Percentiles rank a stretch among this genome's conserved stretches.
phyloP scores from a whole-genome alignment of 2,113 vertebrate genomes.

The Ophthalmolycus amberensis region DNA sequence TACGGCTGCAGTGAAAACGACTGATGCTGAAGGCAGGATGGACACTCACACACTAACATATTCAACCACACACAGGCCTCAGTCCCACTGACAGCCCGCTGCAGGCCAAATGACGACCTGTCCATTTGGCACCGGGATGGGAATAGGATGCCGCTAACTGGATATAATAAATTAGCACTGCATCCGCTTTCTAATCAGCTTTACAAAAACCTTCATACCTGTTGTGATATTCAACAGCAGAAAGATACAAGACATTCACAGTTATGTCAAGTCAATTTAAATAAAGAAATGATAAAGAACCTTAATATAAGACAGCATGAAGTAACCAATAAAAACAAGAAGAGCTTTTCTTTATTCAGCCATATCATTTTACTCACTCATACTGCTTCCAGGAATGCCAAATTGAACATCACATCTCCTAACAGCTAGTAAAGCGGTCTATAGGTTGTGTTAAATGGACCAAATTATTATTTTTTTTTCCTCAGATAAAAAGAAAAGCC shows the following conservation, averaged over 20 bases:
- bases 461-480: conserved; percentile 1
- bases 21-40: conserved; percentile 64
- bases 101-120: conserved; percentile 63
- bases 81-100: conserved; percentile 54
- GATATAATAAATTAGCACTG: conserved; percentile 69
- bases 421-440: neutral
- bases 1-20: conserved; percentile 72
- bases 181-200: conserved; percentile 62
- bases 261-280: conserved; percentile 17
- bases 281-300: conserved; percentile 16
- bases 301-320: neutral
- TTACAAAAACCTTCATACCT: conserved; percentile 42
- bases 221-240: conserved; percentile 30
- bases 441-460: conserved; percentile 38
- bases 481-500: neutral
- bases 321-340: conserved; percentile 26
- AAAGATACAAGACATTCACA: neutral
- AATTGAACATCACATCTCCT: conserved; percentile 21
- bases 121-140: conserved; percentile 50
- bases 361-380: neutral
- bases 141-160: conserved; percentile 51
- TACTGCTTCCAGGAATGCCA: neutral
- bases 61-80: conserved; percentile 51
- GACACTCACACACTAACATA: conserved; percentile 50
- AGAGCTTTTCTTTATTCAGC: conserved; percentile 10